phyloP scores from a whole-genome alignment of 2,113 vertebrate species.

The Euleptes europaea region DNA sequence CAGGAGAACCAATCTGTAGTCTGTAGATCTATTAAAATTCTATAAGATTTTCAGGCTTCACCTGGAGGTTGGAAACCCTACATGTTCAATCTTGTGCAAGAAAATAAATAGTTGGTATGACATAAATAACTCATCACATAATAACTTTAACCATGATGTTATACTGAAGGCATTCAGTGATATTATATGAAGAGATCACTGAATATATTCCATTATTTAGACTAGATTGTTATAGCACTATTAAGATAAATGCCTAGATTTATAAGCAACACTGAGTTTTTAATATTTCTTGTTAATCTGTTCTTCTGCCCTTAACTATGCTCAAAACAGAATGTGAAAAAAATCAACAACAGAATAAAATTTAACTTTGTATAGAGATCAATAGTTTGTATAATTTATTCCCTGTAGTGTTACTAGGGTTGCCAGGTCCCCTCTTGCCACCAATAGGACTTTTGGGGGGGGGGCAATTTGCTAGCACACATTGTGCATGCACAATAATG shows the following conservation, averaged over 20 bases:
- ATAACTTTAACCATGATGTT: background rate
- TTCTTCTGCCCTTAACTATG: background rate
- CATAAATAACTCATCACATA: background rate
- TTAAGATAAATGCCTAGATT: background rate
- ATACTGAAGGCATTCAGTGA: no score
- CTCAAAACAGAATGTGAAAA: background rate
- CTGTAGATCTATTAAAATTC: no score
- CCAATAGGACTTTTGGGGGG: no score
- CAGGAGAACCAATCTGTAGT: no score
- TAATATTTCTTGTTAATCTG: background rate
- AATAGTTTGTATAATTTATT: background rate
- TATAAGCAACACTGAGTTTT: background rate
- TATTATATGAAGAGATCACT: background rate
- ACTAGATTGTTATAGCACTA: background rate
- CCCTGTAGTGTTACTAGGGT: background rate
- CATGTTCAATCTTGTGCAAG: background rate
- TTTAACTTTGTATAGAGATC: background rate
- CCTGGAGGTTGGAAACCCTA: no score
- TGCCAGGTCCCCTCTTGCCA: no score
- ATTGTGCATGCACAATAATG: no score
- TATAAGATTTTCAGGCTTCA: no score
- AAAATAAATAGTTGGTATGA: background rate
- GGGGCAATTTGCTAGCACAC: no score
- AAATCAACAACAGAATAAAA: background rate
- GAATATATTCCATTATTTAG: background rate